Conservation (phyloP, 2,888 invertebrate genomes). For the Oscheius sp. region DNA sequence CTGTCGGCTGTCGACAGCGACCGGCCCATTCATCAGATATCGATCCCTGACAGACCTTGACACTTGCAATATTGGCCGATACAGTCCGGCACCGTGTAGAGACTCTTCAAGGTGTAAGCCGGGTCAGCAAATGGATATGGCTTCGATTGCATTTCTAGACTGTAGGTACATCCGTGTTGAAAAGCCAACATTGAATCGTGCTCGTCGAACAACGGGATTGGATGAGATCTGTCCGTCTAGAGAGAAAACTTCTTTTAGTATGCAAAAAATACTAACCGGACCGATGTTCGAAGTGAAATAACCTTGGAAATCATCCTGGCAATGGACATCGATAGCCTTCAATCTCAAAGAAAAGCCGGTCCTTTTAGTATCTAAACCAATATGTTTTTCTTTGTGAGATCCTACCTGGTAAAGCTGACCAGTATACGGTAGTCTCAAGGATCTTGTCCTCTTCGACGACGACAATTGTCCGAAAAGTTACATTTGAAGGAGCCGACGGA, state of each 20-base stretch:
- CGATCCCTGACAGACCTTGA: constrained; percentile 28
- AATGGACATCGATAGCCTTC: constrained; percentile 48
- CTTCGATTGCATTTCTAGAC: constrained; percentile 57
- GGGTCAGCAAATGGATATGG: constrained; percentile 61
- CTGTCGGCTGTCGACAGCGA: constrained; percentile 30
- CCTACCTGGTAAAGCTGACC: constrained; percentile 53
- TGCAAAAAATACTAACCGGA: constrained; percentile 46
- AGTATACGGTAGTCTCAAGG: constrained; percentile 55
- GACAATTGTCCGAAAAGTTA: constrained; percentile 49
- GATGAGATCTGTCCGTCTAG: constrained; percentile 51
- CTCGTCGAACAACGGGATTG: constrained; percentile 47
- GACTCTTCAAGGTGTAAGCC: constrained; percentile 40
- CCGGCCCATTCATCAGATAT: constrained; percentile 24
- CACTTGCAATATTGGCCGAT: constrained; percentile 61
- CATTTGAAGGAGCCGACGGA: constrained; percentile 56
- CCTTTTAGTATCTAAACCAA: constrained; percentile 47
- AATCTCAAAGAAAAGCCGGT: constrained; percentile 59
- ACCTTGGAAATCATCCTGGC: constrained; percentile 59
- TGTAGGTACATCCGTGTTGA: constrained; percentile 52
- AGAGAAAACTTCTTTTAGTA: neutral
- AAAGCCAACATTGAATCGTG: constrained; percentile 47
- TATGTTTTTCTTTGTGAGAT: neutral
- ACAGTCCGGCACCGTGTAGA: constrained; percentile 59
- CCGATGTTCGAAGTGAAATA: constrained; percentile 57
- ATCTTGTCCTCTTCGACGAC: constrained; percentile 58